Evolutionary conservation across 92 coral and sea anemone species (phyloP), one percentile per base, ranked within the genome.

Genomic region (Phenganax subtilis): DNA sequence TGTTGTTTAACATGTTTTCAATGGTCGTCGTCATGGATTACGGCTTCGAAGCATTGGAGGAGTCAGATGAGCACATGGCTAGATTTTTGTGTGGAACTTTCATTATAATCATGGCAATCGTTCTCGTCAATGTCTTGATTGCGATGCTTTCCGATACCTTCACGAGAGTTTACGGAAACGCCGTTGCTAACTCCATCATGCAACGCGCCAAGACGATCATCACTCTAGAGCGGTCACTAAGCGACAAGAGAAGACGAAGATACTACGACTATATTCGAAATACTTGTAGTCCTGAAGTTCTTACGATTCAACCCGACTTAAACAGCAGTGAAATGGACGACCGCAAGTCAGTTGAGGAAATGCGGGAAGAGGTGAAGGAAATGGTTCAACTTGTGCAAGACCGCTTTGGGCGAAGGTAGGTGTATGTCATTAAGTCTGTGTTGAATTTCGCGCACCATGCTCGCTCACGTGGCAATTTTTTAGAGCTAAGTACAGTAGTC

Each of bases 101-200:
- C 87, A 92, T 94, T 44, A 93, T 93, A 5, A 77, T 90, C 55
- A 92, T 97, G 73, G 97, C 97, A 1, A 87, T 94, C 53, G 87
- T 92, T 58, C 92, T 97, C 66, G 81, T 94, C 14, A 94, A 94
- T 82, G 88, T 94, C 27, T 91, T 94, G 73, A 94, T 94, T 72
- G 98, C 98, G 11, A 67, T 94, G 80, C 92, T 94, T 90, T 94
- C 98, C 44, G 98, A 92, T 71, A 94, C 98, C 0, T 94, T 94
- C 72, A 97, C 92, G 66, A 85, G 98, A 51, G 98, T 94, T 55
- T 94, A 94, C 76, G 98, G 92, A 84, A 94, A 92, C 81, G 98
- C 92, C 55, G 91, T 90, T 74, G 98, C 98, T 27, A 94, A 94
- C 84, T 90, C 98, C 14, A 93, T 90, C 20, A 94, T 94, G 98